Conservation (phyloP, 2,888 invertebrate species). For the Leptopterna dolabrata region DNA sequence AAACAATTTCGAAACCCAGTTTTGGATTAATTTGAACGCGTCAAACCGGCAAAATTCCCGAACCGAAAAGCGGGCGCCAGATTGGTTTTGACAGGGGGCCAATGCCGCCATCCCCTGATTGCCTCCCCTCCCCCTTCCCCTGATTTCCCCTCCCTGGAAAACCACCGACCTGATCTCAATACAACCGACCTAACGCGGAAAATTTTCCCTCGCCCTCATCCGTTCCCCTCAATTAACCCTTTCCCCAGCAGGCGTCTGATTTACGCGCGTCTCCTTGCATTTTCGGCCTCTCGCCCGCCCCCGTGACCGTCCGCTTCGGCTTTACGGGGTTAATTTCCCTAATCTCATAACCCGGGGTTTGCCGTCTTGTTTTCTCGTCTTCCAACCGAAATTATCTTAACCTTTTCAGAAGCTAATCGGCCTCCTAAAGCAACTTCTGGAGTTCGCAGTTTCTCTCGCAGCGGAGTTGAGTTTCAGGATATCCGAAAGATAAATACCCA, state of each 20-base stretch:
- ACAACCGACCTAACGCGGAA: background rate
- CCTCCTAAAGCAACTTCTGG: background rate
- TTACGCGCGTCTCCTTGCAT: slow-evolving; percentile 20
- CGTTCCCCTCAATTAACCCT: background rate
- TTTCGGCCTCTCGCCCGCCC: background rate
- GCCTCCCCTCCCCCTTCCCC: background rate
- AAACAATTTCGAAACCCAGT: background rate
- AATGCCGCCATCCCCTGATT: background rate
- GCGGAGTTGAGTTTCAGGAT: background rate
- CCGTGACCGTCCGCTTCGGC: background rate
- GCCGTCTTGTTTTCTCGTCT: background rate
- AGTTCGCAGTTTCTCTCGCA: background rate
- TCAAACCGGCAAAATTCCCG: background rate
- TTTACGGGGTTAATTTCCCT: background rate
- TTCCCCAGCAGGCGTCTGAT: background rate
- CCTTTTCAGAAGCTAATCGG: slow-evolving; percentile 8
- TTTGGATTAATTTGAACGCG: background rate
- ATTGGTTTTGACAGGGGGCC: background rate
- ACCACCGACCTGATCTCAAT: background rate
- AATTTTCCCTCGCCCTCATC: background rate
- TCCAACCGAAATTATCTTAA: background rate
- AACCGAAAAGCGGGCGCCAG: background rate
- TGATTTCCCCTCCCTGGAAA: too few species aligned
- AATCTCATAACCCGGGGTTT: background rate
- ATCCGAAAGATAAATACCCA: background rate